Conservation (phyloP, 2,797 vertebrate species). For the Cyclura pinguis region DNA sequence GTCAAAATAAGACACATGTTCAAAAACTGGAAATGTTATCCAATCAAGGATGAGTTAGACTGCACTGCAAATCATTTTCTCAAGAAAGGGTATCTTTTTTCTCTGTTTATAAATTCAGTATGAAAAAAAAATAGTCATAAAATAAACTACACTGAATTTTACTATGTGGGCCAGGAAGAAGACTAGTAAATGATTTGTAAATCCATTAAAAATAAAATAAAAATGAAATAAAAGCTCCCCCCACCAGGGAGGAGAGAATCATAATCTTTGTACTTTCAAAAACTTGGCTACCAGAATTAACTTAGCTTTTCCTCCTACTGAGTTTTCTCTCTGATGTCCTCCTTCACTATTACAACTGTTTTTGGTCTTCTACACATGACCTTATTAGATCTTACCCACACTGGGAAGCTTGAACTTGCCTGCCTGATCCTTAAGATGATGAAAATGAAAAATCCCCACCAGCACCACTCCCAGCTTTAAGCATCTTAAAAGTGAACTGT, state of each 20-base stretch:
- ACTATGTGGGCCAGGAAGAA: constrained; percentile 11
- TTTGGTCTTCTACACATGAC: background rate
- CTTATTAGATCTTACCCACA: background rate
- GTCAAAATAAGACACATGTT: background rate
- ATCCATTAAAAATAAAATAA: constrained; percentile 13
- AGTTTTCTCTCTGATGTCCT: background rate
- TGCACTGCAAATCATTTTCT: background rate
- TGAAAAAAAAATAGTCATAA: background rate
- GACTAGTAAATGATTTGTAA: background rate
- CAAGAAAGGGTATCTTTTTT: background rate
- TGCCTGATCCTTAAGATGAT: constrained; percentile 20
- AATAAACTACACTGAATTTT: background rate
- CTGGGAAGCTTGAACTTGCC: background rate
- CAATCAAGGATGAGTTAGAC: background rate
- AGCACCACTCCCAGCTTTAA: background rate
- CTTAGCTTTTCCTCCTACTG: background rate
- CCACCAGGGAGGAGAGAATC: constrained; percentile 11
- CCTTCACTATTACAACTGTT: background rate
- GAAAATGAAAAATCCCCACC: background rate
- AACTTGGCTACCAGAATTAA: constrained; percentile 17
- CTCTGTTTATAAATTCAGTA: background rate
- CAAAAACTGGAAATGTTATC: background rate
- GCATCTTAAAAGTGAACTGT: background rate
- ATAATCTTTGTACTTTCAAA: constrained; percentile 13
- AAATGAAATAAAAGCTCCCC: constrained; percentile 41